Evolutionary conservation across 2,113 vertebrate genomes (phyloP).

Genomic region (Aix galericulata): DNA sequence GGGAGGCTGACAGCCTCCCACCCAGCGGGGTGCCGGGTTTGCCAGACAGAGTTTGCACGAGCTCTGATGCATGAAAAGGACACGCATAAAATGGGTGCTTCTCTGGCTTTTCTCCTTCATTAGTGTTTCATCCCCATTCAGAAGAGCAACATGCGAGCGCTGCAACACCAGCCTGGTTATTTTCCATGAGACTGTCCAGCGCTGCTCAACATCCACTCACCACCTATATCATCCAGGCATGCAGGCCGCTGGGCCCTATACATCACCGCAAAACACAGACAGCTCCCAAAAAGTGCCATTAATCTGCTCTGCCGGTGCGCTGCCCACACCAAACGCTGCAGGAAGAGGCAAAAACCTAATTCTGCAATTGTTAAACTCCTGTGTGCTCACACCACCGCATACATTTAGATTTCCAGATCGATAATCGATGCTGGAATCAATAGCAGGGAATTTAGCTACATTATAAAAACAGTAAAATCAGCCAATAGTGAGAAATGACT

Average conservation of each 20-base stretch:
- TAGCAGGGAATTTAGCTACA: constrained; percentile 73
- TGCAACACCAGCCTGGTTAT: not conserved
- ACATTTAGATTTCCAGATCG: constrained; percentile 66
- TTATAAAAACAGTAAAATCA: constrained; percentile 64
- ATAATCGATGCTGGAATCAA: constrained; percentile 72
- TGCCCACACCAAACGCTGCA: not conserved
- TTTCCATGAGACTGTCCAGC: not conserved
- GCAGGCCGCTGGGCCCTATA: not conserved
- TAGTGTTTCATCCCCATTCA: not conserved
- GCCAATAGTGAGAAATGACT: constrained; percentile 74
- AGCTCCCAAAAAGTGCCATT: not conserved
- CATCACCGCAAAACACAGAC: not conserved
- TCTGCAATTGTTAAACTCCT: not conserved
- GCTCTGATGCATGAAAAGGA: not conserved
- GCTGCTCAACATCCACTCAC: not conserved
- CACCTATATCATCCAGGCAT: not conserved
- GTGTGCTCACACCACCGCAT: not conserved
- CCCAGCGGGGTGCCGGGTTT: not conserved
- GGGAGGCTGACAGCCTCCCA: not conserved
- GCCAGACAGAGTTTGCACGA: not conserved
- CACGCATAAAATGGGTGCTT: not conserved
- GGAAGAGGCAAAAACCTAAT: not conserved
- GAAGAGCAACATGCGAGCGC: not conserved
- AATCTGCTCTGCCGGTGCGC: not conserved
- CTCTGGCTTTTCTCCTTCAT: not conserved